These are phyloP conservation scores for Morpho deidamia DNA, from an alignment of 2,888 invertebrate species.

Conservation along the genomic window DNA sequence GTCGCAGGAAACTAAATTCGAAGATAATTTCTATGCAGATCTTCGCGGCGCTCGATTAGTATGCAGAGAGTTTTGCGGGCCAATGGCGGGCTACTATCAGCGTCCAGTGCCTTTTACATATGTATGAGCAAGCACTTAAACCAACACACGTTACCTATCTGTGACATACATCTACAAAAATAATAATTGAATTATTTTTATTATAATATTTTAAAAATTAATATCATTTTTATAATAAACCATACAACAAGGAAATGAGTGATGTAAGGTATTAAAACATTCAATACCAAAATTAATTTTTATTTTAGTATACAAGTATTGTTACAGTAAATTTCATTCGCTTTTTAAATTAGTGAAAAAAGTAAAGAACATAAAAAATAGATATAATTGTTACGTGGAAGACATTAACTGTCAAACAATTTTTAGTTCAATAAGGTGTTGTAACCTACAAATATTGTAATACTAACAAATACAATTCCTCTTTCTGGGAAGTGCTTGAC, in stretches of 20 bases:
- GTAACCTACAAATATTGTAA: too few relatives aligned
- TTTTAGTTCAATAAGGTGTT: too few relatives aligned
- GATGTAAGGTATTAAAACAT: not conserved
- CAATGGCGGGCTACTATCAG: slow-evolving; percentile 55
- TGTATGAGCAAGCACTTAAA: slow-evolving; percentile 56
- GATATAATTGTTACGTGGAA: too few relatives aligned
- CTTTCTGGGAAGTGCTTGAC: too few relatives aligned
- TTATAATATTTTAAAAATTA: too few relatives aligned
- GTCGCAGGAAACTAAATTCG: slow-evolving; percentile 54
- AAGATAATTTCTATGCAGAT: slow-evolving; percentile 62
- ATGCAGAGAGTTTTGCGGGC: slow-evolving; percentile 62
- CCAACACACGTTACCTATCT: slow-evolving; percentile 55
- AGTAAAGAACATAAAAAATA: too few relatives aligned
- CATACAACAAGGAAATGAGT: not conserved
- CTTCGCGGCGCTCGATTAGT: slow-evolving; percentile 55
- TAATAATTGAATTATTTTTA: slow-evolving; percentile 39
- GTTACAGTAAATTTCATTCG: too few relatives aligned
- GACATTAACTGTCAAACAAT: too few relatives aligned
- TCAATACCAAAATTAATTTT: not conserved
- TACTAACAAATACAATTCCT: too few relatives aligned
- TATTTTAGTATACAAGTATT: too few relatives aligned
- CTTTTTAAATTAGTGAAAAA: too few relatives aligned
- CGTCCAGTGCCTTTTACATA: slow-evolving; percentile 59
- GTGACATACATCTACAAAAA: slow-evolving; percentile 62
- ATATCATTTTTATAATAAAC: not conserved